These are phyloP conservation scores for Antechinus flavipes DNA, from an alignment of 2,113 vertebrate genomes.

Conservation along the genomic window DNA sequence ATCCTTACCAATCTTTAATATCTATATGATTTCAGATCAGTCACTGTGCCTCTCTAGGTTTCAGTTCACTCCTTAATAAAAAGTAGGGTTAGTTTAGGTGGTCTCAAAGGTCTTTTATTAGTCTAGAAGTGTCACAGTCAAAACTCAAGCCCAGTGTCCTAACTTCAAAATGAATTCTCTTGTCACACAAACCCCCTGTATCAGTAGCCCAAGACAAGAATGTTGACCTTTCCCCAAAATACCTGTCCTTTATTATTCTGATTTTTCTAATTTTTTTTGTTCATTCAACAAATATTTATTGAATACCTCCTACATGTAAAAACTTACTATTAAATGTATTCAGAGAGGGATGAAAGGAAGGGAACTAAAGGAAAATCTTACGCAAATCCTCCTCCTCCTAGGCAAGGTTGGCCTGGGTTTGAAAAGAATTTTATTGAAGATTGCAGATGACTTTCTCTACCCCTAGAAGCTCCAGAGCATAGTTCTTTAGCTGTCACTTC, in stretches of 20 bases:
- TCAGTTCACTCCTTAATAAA: neutral
- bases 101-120: neutral
- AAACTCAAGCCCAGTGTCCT: neutral
- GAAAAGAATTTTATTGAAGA: neutral
- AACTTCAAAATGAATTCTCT: neutral
- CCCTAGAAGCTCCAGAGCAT: neutral
- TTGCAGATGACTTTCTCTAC: neutral
- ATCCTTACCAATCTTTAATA: neutral
- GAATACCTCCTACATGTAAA: neutral
- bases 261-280: neutral
- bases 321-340: neutral
- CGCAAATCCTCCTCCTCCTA: neutral
- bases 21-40: neutral
- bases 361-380: neutral
- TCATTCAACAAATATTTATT: neutral
- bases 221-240: neutral
- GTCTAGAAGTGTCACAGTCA: neutral
- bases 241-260: neutral
- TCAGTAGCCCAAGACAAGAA: neutral
- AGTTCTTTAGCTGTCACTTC: neutral
- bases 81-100: neutral
- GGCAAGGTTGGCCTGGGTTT: neutral
- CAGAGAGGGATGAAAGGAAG: neutral
- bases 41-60: neutral
- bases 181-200: neutral